phyloP scores from a whole-genome alignment of 2,888 invertebrate genomes.

The Trissolcus brochymenae region DNA sequence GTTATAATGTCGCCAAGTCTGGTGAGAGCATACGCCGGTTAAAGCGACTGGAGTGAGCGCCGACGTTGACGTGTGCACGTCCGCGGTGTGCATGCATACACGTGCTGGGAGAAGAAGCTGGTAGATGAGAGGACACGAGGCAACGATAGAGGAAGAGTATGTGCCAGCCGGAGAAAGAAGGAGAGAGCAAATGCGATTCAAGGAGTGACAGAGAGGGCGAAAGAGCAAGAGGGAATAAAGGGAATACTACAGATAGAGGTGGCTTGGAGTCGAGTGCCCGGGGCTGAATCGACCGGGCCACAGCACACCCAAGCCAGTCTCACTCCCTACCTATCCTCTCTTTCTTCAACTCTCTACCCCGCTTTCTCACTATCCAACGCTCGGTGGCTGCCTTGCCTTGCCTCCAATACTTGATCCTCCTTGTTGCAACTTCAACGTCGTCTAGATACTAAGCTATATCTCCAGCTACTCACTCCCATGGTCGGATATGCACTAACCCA shows the following conservation, averaged over 20 bases:
- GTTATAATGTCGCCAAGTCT: slow-evolving; percentile 43
- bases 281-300: slow-evolving; percentile 61
- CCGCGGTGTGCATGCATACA: slow-evolving; percentile 43
- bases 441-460: slow-evolving; percentile 9
- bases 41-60: slow-evolving; percentile 30
- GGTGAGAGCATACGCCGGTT: slow-evolving; percentile 42
- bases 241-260: slow-evolving; percentile 74
- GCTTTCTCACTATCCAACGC: slow-evolving; percentile 56
- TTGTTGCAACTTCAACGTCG: slow-evolving; percentile 30
- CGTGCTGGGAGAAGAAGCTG: slow-evolving; percentile 47
- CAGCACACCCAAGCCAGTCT: slow-evolving; percentile 59
- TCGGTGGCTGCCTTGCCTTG: slow-evolving; percentile 55
- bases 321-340: slow-evolving; percentile 57
- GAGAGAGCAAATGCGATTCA: slow-evolving; percentile 42
- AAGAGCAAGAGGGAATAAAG: slow-evolving; percentile 69
- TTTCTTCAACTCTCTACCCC: slow-evolving; percentile 59
- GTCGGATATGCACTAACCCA: slow-evolving; percentile 4
- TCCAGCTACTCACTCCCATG: slow-evolving; percentile 14
- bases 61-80: slow-evolving; percentile 50
- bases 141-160: slow-evolving; percentile 37
- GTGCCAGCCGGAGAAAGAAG: slow-evolving; percentile 14
- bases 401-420: slow-evolving; percentile 53
- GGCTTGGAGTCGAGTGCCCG: slow-evolving; percentile 71
- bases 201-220: slow-evolving; percentile 59
- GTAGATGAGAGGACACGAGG: slow-evolving; percentile 41